phyloP scores from a whole-genome alignment of 2,888 invertebrate species.

The Zaprionus obscuricornis region DNA sequence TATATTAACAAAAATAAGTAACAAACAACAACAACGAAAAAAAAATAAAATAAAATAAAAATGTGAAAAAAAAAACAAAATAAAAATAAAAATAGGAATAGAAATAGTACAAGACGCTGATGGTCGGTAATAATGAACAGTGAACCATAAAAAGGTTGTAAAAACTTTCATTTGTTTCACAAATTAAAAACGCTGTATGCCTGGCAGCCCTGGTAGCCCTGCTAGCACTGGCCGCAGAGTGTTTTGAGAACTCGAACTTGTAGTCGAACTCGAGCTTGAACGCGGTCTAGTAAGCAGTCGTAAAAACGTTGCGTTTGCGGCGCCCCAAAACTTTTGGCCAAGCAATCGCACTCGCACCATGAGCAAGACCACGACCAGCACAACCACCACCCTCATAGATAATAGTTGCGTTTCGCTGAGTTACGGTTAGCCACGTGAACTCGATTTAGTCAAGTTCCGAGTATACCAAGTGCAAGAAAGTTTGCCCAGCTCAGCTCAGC shows the following conservation, averaged over 20 bases:
- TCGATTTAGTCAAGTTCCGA: conserved; percentile 53
- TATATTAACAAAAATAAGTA: conserved; percentile 63
- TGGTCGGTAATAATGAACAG: conserved; percentile 66
- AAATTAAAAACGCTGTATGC: conserved; percentile 69
- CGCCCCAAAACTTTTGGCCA: conserved; percentile 59
- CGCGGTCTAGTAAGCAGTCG: too few relatives aligned
- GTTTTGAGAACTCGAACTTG: conserved; percentile 10
- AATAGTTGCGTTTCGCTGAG: conserved; percentile 62
- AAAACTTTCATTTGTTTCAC: conserved; percentile 76
- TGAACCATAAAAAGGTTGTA: conserved; percentile 77
- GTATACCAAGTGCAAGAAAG: conserved; percentile 60
- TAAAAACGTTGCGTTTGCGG: conserved; percentile 64
- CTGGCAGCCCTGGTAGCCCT: background rate
- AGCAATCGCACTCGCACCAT: conserved; percentile 8
- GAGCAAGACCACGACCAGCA: background rate
- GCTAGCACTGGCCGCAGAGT: conserved; percentile 1
- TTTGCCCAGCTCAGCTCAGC: conserved; percentile 56
- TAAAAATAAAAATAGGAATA: conserved; percentile 11
- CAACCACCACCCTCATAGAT: conserved; percentile 25
- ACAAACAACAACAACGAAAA: conserved; percentile 17
- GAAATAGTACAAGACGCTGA: conserved; percentile 50
- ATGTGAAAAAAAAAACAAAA: conserved; percentile 15
- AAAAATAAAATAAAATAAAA: conserved; percentile 22
- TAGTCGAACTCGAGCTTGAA: conserved; percentile 13
- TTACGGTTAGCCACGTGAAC: conserved; percentile 63